Evolutionary conservation across 2,888 invertebrate species (phyloP).

Genomic region (Drosophila imparisetae): DNA sequence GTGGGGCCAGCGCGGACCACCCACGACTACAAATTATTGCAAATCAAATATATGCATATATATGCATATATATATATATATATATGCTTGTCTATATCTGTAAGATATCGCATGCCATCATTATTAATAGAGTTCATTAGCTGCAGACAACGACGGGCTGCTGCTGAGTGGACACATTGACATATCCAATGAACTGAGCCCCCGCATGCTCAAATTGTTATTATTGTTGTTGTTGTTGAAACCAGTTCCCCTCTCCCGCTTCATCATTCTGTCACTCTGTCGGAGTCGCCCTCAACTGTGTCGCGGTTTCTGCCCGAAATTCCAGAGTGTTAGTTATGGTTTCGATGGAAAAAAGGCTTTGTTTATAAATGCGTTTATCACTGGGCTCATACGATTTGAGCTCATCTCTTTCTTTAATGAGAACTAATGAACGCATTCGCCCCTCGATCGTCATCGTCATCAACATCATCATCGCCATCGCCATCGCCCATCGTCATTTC

Average conservation of each 20-base stretch:
- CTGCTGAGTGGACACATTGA: slow-evolving; percentile 25
- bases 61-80: background rate
- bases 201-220: slow-evolving; percentile 7
- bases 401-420: slow-evolving; percentile 47
- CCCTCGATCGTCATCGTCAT: slow-evolving; percentile 14
- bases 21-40: slow-evolving; percentile 52
- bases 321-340: slow-evolving; percentile 53
- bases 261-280: background rate
- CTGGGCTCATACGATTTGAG: slow-evolving; percentile 24
- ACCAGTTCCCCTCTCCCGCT: slow-evolving; percentile 19
- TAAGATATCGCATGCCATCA: slow-evolving; percentile 34
- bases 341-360: slow-evolving; percentile 67
- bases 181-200: slow-evolving; percentile 21
- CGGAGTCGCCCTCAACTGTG: background rate
- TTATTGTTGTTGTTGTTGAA: background rate
- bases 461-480: slow-evolving; percentile 6
- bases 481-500: background rate
- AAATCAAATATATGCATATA: slow-evolving; percentile 32
- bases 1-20: slow-evolving; percentile 25
- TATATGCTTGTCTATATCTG: slow-evolving; percentile 4
- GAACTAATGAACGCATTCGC: slow-evolving; percentile 62
- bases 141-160: slow-evolving; percentile 31
- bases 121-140: slow-evolving; percentile 67
- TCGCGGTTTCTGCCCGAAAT: slow-evolving; percentile 26
- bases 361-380: slow-evolving; percentile 70